Conservation (phyloP, 2,113 vertebrate species). For the Vulpes lagopus region DNA sequence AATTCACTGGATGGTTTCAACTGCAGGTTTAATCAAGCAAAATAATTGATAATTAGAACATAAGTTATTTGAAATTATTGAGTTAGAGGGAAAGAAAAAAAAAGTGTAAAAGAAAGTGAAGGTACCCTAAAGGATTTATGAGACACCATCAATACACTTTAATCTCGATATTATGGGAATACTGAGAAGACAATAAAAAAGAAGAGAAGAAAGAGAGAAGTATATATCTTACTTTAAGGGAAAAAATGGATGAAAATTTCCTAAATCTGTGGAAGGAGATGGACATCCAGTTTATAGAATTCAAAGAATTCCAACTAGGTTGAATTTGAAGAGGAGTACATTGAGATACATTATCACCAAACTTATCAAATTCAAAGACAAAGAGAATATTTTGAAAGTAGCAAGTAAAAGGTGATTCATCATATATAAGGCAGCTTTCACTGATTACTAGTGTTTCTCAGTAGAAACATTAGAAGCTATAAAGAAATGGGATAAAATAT, state of each 20-base stretch:
- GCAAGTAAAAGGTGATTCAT: not conserved
- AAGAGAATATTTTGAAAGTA: not conserved
- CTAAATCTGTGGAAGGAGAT: not conserved
- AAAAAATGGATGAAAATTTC: not conserved
- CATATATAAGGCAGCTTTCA: not conserved
- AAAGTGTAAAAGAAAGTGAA: not conserved
- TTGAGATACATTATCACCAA: not conserved
- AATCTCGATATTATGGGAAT: not conserved
- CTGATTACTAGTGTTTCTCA: not conserved
- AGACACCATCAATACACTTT: not conserved
- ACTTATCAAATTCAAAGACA: not conserved
- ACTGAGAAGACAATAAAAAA: not conserved
- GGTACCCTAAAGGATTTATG: not conserved
- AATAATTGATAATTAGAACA: not conserved
- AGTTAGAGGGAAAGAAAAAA: not conserved
- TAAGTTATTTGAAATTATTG: not conserved
- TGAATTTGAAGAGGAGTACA: not conserved
- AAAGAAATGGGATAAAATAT: not conserved
- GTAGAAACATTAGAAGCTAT: not conserved
- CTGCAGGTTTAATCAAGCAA: not conserved
- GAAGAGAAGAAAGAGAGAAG: not conserved
- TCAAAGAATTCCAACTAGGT: not conserved
- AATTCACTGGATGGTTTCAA: not conserved
- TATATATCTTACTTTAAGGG: not conserved
- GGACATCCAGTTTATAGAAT: not conserved